These are phyloP conservation scores for Pristionchus pacificus DNA, from an alignment of 1,140 invertebrate genomes.

Conservation along the genomic window DNA sequence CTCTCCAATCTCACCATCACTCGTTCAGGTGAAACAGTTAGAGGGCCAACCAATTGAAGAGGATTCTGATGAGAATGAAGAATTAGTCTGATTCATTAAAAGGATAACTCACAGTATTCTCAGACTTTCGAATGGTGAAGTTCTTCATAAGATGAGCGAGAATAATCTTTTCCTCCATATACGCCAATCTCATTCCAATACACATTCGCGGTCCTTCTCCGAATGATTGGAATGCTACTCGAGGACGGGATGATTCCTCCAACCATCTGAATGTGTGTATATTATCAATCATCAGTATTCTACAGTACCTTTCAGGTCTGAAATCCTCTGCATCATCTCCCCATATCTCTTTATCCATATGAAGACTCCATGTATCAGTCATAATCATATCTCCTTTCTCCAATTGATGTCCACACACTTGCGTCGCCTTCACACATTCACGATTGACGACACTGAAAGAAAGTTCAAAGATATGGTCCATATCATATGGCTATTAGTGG, in stretches of 20 bases:
- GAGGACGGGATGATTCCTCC: not conserved
- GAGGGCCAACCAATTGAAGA: too few relatives aligned
- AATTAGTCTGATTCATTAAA: too few relatives aligned
- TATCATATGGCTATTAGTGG: too few relatives aligned
- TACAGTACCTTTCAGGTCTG: constrained; percentile 16
- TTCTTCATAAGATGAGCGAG: not conserved
- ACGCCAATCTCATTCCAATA: constrained; percentile 43
- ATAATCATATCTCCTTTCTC: constrained; percentile 41
- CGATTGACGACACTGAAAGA: constrained; percentile 18
- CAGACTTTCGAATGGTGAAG: too few relatives aligned
- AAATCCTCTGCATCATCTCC: constrained; percentile 30
- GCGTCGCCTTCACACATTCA: constrained; percentile 27
- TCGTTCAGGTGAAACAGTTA: too few relatives aligned
- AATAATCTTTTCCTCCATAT: not conserved
- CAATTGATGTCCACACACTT: constrained; percentile 37
- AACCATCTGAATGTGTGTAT: constrained; percentile 13
- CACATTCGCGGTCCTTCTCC: constrained; percentile 52
- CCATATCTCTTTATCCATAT: constrained; percentile 49
- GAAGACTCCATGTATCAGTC: constrained; percentile 44
- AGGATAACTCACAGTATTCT: too few relatives aligned
- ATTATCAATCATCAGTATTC: not conserved
- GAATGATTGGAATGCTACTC: constrained; percentile 42
- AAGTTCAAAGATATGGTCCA: too few relatives aligned
- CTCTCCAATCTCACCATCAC: too few relatives aligned
- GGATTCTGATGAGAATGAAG: too few relatives aligned